Base-by-base conservation (phyloP, 1,140 invertebrate genomes). In the Teleopsis dalmanni region DNA sequence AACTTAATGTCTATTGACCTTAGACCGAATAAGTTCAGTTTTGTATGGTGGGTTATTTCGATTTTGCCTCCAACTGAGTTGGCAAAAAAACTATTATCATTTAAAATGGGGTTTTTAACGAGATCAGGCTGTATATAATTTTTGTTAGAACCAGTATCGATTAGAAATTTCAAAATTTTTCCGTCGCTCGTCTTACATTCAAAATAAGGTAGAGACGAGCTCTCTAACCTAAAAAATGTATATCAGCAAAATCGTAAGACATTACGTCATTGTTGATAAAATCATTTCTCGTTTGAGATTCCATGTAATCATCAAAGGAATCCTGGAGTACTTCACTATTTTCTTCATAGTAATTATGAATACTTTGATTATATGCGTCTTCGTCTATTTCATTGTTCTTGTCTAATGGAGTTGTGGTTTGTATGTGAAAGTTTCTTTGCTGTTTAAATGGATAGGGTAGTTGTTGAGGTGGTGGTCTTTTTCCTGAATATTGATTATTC, bases 221-320 rank as follows among this genome's bases (percentile, higher is more conserved):
- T 26, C 4, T 13, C 43, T 44, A 50, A 36, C 29, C 40, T 50
- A 50, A 50, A 50, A 50, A 43, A 50, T 48, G 47, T 16, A 48
- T 48, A 16, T 48, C 47, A 6, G 22, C 13, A 26, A 42, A 27
- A 13, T 42, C 23, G 36, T 18, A 21, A 8, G 19, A 18, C 27
- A 22, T 13, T 8, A 11, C 40, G 40, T 42, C 23, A 4, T 42
- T 21, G 16, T n/a, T 11, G 6, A 11, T n/a, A n/a, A n/a, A n/a
- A n/a, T n/a, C n/a, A n/a, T n/a, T n/a, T n/a, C n/a, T n/a, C n/a
- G n/a, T n/a, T n/a, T n/a, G n/a, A n/a, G n/a, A n/a, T n/a, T n/a
- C n/a, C n/a, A n/a, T n/a, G n/a, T n/a, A n/a, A n/a, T n/a, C n/a
- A n/a, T n/a, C n/a, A n/a, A n/a, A n/a, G n/a, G n/a, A n/a, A n/a